A percentile compares a stretch with the other conserved stretches of the same genome.
Conservation (phyloP, 2,888 invertebrate species). For the Trissonchulus latispiculum region DNA sequence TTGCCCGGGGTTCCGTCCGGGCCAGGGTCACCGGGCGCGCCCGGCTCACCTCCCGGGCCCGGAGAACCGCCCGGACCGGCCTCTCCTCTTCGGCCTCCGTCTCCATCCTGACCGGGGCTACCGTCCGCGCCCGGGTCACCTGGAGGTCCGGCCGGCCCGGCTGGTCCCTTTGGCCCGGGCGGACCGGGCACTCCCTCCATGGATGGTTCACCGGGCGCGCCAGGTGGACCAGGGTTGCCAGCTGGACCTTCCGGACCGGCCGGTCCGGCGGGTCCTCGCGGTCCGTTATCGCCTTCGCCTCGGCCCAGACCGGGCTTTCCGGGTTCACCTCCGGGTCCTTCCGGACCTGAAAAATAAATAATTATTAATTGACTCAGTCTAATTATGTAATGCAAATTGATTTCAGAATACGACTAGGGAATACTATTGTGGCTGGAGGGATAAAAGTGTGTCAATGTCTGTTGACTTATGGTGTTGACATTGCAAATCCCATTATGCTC, state of each 20-base stretch:
- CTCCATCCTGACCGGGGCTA: constrained; percentile 56
- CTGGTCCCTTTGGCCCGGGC: not conserved
- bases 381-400: no score
- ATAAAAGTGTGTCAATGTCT: no score
- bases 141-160: not conserved
- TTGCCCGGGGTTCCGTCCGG: constrained; percentile 20
- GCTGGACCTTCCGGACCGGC: constrained; percentile 23
- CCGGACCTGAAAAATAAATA: constrained; percentile 12
- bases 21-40: constrained; percentile 23
- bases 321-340: constrained; percentile 18
- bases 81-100: constrained; percentile 63
- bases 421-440: no score
- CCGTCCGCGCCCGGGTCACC: constrained; percentile 56
- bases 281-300: constrained; percentile 21
- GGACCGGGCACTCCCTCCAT: constrained; percentile 15
- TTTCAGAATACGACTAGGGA: no score
- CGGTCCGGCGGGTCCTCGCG: constrained; percentile 18
- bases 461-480: no score
- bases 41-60: constrained; percentile 21
- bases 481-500: no score
- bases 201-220: constrained; percentile 2
- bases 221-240: constrained; percentile 23
- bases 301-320: constrained; percentile 22
- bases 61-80: constrained; percentile 36
- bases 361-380: no score